These are phyloP conservation scores for Phasianus colchicus DNA, from an alignment of 2,113 vertebrate species.

Conservation along the genomic window DNA sequence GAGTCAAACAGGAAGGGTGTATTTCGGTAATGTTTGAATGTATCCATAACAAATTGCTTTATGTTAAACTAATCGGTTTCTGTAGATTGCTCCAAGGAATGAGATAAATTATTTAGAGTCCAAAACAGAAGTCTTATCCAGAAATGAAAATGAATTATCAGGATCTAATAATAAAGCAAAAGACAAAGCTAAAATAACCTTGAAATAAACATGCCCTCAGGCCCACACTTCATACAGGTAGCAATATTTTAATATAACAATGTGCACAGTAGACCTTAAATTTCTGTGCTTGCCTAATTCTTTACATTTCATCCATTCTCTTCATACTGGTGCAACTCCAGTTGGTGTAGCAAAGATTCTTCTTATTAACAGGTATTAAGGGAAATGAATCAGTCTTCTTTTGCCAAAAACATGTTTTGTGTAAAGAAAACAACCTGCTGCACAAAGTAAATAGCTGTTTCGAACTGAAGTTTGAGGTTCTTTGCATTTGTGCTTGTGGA, in stretches of 20 bases:
- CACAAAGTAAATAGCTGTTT: neutral
- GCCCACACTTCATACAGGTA: accelerated
- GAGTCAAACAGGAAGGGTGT: neutral
- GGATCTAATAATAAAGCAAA: neutral
- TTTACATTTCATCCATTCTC: neutral
- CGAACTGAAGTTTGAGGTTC: neutral
- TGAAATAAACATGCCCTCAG: neutral
- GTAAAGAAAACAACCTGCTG: neutral
- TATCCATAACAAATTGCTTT: neutral
- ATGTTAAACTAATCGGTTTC: neutral
- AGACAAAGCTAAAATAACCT: neutral
- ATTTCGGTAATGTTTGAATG: neutral
- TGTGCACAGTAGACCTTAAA: neutral
- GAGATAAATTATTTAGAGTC: neutral
- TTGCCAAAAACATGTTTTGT: neutral
- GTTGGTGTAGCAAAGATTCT: neutral
- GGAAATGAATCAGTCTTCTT: neutral
- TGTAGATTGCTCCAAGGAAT: neutral
- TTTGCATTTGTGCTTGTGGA: neutral
- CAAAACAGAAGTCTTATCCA: neutral
- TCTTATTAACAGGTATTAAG: neutral
- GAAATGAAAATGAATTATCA: neutral
- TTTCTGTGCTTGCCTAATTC: neutral
- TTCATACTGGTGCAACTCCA: neutral
- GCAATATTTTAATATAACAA: neutral